Base-by-base conservation (phyloP, 2,888 invertebrate genomes). In the Calliphora vomitoria region DNA sequence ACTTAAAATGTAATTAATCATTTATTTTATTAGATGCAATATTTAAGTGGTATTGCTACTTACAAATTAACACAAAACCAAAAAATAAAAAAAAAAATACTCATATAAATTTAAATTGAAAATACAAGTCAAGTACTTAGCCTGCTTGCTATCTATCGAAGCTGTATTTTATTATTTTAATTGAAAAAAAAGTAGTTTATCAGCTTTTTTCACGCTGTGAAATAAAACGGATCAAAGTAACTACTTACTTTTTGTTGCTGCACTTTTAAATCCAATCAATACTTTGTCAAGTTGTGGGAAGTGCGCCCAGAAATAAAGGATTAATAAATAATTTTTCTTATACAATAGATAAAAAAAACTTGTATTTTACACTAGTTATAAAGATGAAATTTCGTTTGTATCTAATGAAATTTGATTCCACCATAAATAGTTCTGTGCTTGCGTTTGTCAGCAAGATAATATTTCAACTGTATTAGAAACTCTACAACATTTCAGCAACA, bases 1-100 rank as follows among this genome's bases (percentile, higher is more conserved):
- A 87, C 87, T 87, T 87, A 87, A 85, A 79, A 64, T 79, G 75
- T 64, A 87, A 87, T 85, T 85, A 87, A 87, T 87, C 87, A 87
- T 76, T 87, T 87, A 85, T 85, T 87, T 87, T 87, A 85, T 87
- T 87, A 85, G 87, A 82, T 81, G 87, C 82, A 71, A 82, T 78
- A 81, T 62, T 86, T 84, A 84, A 86, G 86, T 86, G 86, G 75
- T 72, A 50, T 25, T 88, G 72, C 78, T 78, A 79, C 71, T 79
- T 79, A 85, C 87, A 87, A 87, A 87, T 87, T 87, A 80, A 87
- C 68, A 69, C 53, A 66, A 25, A 72, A 86, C 64, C 55, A 71
- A 71, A 15, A 68, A 18, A 58, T 20, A 47, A n/a, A 38, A 72
- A 74, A 25, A 10, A 44, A 44, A 11, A 4, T 44, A 44, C 13